Percentiles rank a stretch among this genome's conserved stretches.
Conservation (phyloP, 2,113 vertebrate genomes). For the Crotalus horridus region DNA sequence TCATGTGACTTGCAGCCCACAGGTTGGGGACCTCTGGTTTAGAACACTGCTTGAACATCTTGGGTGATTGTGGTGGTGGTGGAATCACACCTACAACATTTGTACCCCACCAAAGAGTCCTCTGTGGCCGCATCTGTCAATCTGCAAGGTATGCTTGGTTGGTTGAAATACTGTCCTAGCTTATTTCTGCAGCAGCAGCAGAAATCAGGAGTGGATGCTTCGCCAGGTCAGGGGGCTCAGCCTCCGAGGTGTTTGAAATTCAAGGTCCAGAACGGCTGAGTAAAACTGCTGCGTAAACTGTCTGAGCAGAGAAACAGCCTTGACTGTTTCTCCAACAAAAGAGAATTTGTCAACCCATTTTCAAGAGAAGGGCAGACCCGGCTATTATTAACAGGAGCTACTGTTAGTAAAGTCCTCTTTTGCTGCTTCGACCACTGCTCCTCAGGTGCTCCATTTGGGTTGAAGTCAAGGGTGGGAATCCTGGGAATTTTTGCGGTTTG, state of each 20-base stretch:
- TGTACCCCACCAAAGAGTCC: neutral
- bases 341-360: neutral
- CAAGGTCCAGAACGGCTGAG: neutral
- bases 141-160: neutral
- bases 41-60: no score
- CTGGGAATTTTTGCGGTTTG: no score
- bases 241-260: neutral
- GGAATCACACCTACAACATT: neutral
- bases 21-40: no score
- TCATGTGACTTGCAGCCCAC: no score
- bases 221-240: neutral
- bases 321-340: neutral
- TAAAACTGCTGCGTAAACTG: neutral
- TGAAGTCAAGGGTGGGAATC: no score
- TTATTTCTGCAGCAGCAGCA: neutral
- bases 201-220: neutral
- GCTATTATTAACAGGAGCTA: neutral
- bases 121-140: neutral
- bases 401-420: neutral
- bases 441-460: no score
- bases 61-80: neutral
- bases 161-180: neutral
- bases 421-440: no score
- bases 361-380: neutral
- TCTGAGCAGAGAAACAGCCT: neutral